Conservation (phyloP, 2,113 vertebrate species). For the Spermophilus dauricus region DNA sequence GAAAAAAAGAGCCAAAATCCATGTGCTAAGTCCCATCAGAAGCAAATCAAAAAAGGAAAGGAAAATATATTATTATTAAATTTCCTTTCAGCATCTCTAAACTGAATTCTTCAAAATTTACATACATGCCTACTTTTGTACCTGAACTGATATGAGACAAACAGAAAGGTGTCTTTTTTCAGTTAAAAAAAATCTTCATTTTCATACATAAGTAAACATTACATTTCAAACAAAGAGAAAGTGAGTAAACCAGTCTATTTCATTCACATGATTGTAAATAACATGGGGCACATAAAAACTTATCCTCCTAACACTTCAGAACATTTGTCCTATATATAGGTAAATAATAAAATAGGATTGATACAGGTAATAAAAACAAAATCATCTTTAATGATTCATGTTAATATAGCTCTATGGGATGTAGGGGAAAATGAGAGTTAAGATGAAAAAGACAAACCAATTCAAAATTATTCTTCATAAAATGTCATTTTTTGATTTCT, state of each 20-base stretch:
- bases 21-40: conserved; percentile 39
- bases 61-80: conserved; percentile 38
- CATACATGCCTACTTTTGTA: conserved; percentile 11
- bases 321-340: conserved; percentile 46
- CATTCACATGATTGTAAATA: conserved; percentile 63
- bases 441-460: conserved; percentile 51
- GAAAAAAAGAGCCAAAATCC: background rate
- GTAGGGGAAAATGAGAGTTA: background rate
- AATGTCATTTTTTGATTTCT: conserved; percentile 28
- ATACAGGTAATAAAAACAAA: conserved; percentile 51
- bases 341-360: conserved; percentile 41
- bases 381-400: conserved; percentile 38
- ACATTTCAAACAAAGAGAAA: conserved; percentile 68
- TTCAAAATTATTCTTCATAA: background rate
- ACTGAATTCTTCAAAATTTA: conserved; percentile 42
- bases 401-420: conserved; percentile 14
- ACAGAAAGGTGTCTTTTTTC: conserved; percentile 28
- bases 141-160: conserved; percentile 32
- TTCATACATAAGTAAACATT: conserved; percentile 58
- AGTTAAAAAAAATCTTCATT: conserved; percentile 39
- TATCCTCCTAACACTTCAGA: conserved; percentile 35
- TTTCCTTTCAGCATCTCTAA: conserved; percentile 51
- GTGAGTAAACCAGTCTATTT: conserved; percentile 57
- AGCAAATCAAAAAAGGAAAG: conserved; percentile 43
- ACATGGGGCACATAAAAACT: conserved; percentile 20